Base-by-base conservation (phyloP, 2,888 invertebrate genomes). In the Lithophane socia region DNA sequence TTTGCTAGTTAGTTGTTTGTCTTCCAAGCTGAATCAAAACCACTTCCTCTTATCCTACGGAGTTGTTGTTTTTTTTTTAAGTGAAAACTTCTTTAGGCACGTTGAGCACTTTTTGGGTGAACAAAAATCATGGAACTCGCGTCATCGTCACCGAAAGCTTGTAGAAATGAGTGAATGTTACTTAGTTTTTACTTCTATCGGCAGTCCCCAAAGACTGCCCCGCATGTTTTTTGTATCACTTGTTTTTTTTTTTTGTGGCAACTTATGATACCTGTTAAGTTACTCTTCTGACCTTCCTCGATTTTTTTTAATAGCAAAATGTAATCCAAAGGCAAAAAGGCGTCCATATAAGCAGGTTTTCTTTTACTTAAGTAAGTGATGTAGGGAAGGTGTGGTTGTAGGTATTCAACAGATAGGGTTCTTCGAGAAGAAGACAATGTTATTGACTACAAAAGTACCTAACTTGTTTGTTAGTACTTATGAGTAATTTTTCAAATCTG, bases 401-500 rank as follows among this genome's bases (percentile, higher is more conserved):
- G n/a, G 37, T 21, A 29, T 29, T 29, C 21, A 63, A 54, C n/a
- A 16, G 9, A 52, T 16, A 21, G 7, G 9, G 21, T 21, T 67
- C 2, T 52, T 29, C 29, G 21, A 16, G 29, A 21, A 42, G 58
- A 54, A n/a, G n/a, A n/a, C 37, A 42, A 24, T 24, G 8, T 60
- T 44, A 60, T 44, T 44, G 18, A 0, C 18, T 69, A 60, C 18
- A 69, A 18, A 66, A 47, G 47, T 24, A n/a, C n/a, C n/a, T n/a
- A 66, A 58, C 12, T 18, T 69, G n/a, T 42, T 42, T 42, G 5
- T 13, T 16, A 42, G 1, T 65, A 29, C 29, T 29, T 29, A 10
- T 44, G n/a, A 65, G n/a, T 47, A 47, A 65, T 65, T 74, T 60
- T 24, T 18, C 24, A 49, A 70, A 24, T 60, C 10, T 12, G 60